Base-by-base conservation (phyloP, 2,888 invertebrate genomes). In the Ochropacha duplaris region DNA sequence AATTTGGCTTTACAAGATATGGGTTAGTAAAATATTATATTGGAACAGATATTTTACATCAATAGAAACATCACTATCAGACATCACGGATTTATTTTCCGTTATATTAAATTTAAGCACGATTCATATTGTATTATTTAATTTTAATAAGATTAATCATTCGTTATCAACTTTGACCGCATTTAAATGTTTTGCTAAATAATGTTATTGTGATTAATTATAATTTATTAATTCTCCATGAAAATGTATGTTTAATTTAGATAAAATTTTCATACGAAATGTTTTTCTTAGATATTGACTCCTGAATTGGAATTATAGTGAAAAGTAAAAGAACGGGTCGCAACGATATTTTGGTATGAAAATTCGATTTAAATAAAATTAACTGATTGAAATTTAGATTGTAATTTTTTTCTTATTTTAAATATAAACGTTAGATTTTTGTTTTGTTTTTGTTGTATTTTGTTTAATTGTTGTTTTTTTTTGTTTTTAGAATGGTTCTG, bases 401-500 rank as follows among this genome's bases (percentile, higher is more conserved):
- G 19, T n/a, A n/a, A n/a, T n/a, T 9, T 19, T 14, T 67, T 69
- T 66, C 74, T 79, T 77, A 74, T 68, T 72, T 79, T 68, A 62
- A 60, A 72, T n/a, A 87, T 85, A 85, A 85, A 76, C 73, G 69
- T 84, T 84, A 77, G 72, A 64, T 67, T 87, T 84, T 86, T 83
- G 57, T 80, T 86, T 84, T 71, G 49, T 66, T 78, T 31, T 77
- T 79, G 70, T 73, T 79, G 79, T 78, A 72, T 71, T 72, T 69
- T 76, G 71, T 71, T 75, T 78, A 84, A 86, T 82, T 88, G 88
- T 86, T 89, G 90, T 92, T 93, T 91, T 92, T 93, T 94, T 94
- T 94, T 94, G 90, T 95, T 96, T 96, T 94, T 94, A 97, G 97
- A 97, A 97, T 95, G 97, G 97, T 69, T 95, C 96, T 72, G 96